These are phyloP conservation scores for Phorcus lineatus DNA, from an alignment of 2,888 invertebrate species.

Conservation along the genomic window DNA sequence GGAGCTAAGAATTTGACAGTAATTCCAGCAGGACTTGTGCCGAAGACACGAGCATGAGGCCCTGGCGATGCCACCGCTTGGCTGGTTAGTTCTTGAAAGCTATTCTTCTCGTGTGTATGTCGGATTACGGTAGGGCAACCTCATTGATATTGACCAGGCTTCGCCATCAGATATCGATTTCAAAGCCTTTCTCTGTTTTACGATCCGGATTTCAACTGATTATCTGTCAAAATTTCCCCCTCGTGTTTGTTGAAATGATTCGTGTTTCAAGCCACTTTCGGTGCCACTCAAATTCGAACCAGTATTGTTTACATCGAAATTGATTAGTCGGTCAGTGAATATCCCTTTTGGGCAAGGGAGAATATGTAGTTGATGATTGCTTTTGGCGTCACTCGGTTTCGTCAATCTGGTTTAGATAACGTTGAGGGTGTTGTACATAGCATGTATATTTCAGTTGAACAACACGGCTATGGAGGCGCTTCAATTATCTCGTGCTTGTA, in stretches of 20 bases:
- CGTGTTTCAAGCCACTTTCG: background rate
- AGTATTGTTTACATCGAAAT: conserved; percentile 6
- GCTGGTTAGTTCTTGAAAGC: background rate
- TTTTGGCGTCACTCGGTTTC: background rate
- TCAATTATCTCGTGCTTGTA: too few species aligned
- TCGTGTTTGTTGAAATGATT: conserved; percentile 4
- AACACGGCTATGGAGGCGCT: too few species aligned
- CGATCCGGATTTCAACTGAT: background rate
- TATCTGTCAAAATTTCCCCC: conserved; percentile 7
- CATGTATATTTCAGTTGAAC: too few species aligned
- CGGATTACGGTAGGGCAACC: background rate
- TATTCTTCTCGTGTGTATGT: background rate
- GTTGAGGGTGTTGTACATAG: too few species aligned
- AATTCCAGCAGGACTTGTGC: background rate
- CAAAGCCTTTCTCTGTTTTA: background rate
- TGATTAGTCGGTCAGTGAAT: background rate
- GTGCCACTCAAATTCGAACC: background rate
- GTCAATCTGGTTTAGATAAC: background rate
- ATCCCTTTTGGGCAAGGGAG: background rate
- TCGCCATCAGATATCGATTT: background rate
- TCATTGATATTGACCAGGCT: background rate
- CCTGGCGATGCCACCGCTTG: background rate
- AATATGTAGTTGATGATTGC: background rate
- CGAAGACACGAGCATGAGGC: too few species aligned
- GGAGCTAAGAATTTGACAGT: background rate